Conservation (phyloP, 2,888 invertebrate species). For the Cantharis flavilabris region DNA sequence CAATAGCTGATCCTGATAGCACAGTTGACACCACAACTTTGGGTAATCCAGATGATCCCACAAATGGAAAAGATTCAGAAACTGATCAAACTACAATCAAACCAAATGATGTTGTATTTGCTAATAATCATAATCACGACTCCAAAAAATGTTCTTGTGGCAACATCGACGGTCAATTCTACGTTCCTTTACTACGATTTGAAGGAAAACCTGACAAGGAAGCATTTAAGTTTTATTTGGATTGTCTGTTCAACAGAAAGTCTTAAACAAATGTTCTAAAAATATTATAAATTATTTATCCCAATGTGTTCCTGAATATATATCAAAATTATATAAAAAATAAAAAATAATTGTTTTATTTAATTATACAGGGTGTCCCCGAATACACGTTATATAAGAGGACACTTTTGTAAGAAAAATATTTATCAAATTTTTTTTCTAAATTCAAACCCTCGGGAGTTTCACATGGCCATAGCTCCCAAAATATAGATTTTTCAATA, state of each 20-base stretch:
- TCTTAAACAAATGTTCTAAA: background rate
- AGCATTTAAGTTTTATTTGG: constrained; percentile 9
- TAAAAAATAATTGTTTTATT: too few relatives aligned
- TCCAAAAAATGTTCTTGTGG: background rate
- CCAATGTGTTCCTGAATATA: background rate
- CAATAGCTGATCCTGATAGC: background rate
- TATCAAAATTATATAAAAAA: too few relatives aligned
- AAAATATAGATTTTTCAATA: too few relatives aligned
- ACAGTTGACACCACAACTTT: background rate
- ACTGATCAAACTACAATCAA: background rate
- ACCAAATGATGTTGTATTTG: background rate
- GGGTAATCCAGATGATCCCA: background rate
- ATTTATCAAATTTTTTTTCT: too few relatives aligned
- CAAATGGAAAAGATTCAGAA: background rate
- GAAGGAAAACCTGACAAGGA: constrained; percentile 9
- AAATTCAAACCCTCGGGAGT: too few relatives aligned
- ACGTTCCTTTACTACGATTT: constrained; percentile 8
- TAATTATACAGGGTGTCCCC: too few relatives aligned
- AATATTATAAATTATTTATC: background rate
- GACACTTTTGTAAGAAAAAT: too few relatives aligned
- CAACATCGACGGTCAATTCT: background rate
- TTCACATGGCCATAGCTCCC: too few relatives aligned
- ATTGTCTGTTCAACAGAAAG: constrained; percentile 1
- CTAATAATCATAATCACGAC: background rate
- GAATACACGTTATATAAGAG: too few relatives aligned